These are phyloP conservation scores for Melanophora roralis DNA, from an alignment of 2,888 invertebrate genomes.

Conservation along the genomic window DNA sequence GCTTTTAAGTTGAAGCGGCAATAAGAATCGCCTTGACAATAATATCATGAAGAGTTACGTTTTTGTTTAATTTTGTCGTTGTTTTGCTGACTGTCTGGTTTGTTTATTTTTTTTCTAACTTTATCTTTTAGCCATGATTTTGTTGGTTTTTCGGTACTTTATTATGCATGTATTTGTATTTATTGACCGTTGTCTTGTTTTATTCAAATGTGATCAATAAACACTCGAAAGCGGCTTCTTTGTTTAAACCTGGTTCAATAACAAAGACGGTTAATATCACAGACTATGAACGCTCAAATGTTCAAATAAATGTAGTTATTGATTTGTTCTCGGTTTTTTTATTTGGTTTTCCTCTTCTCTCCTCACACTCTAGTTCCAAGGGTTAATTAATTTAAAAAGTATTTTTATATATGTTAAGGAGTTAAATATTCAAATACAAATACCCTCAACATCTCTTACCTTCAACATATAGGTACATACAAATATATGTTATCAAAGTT, in stretches of 20 bases:
- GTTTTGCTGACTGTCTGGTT: constrained; percentile 34
- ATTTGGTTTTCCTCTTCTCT: not conserved
- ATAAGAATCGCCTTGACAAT: constrained; percentile 46
- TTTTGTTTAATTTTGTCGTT: constrained; percentile 53
- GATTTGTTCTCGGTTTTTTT: constrained; percentile 36
- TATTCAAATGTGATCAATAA: constrained; percentile 61
- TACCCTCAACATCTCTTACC: not conserved
- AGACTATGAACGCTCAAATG: constrained; percentile 20
- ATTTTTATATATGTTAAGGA: constrained; percentile 36
- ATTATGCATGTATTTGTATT: not conserved
- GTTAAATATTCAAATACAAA: constrained; percentile 16
- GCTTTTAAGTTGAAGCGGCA: constrained; percentile 58
- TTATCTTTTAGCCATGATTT: constrained; percentile 41
- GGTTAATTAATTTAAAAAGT: constrained; percentile 58
- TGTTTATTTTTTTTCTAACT: constrained; percentile 29
- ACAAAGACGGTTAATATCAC: constrained; percentile 51
- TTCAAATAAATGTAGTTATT: constrained; percentile 53
- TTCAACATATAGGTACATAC: no score
- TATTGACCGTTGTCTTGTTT: constrained; percentile 42
- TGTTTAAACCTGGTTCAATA: constrained; percentile 45
- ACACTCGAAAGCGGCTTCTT: constrained; percentile 62
- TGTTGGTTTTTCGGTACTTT: constrained; percentile 2
- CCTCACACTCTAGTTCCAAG: constrained; percentile 14
- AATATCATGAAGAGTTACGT: constrained; percentile 51
- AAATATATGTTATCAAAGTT: constrained; percentile 35